Percentiles rank a stretch among this genome's conserved stretches.
Evolutionary conservation across 2,113 vertebrate species (phyloP).

Genomic region (Paralichthys olivaceus): DNA sequence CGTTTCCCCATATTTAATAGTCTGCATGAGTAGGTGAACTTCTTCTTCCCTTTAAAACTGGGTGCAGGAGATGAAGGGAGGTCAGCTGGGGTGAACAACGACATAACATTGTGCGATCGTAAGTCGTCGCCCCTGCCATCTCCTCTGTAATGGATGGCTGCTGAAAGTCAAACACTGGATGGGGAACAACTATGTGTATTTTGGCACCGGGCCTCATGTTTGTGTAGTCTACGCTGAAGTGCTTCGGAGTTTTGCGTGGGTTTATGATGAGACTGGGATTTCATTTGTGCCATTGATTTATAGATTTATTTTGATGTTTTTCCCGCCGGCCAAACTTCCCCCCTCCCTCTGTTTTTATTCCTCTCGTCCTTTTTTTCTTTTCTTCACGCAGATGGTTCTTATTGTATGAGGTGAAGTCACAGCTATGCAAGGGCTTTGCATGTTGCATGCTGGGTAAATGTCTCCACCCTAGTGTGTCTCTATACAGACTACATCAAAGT

Average conservation of each 20-base stretch:
- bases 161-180: constrained; percentile 45
- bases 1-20: constrained; percentile 10
- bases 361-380: not conserved
- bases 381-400: constrained; percentile 60
- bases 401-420: constrained; percentile 64
- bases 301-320: constrained; percentile 61
- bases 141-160: constrained; percentile 47
- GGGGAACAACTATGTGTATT: constrained; percentile 43
- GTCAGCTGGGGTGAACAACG: constrained; percentile 31
- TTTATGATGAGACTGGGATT: constrained; percentile 43
- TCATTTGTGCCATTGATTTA: constrained; percentile 59
- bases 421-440: constrained; percentile 47
- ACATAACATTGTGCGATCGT: constrained; percentile 20
- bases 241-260: constrained; percentile 36
- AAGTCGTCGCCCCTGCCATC: constrained; percentile 28
- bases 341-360: constrained; percentile 20
- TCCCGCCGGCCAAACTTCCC: constrained; percentile 13
- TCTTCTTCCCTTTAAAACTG: constrained; percentile 34
- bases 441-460: constrained; percentile 49
- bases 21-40: constrained; percentile 19
- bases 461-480: constrained; percentile 42
- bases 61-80: constrained; percentile 10
- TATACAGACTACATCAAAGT: constrained; percentile 16
- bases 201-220: constrained; percentile 49
- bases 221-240: constrained; percentile 58